These are phyloP conservation scores for Horisme vitalbata DNA, from an alignment of 2,888 invertebrate species.

Conservation along the genomic window DNA sequence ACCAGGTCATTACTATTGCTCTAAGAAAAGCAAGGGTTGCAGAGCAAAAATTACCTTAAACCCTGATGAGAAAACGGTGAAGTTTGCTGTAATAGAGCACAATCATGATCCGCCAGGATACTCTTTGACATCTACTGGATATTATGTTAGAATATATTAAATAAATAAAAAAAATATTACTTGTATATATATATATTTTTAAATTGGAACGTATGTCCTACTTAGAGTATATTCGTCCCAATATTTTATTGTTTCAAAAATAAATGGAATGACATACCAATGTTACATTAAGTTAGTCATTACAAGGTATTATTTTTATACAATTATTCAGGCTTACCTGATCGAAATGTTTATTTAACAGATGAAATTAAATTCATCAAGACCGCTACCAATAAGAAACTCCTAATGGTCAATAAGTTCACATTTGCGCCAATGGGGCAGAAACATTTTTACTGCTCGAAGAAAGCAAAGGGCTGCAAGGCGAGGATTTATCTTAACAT, in stretches of 20 bases:
- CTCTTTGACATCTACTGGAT: background rate
- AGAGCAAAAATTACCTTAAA: constrained; percentile 36
- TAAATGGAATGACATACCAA: too few relatives aligned
- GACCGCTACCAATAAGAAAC: background rate
- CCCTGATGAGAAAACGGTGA: background rate
- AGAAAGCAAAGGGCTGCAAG: constrained; percentile 24
- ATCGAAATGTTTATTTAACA: too few relatives aligned
- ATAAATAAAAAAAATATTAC: too few relatives aligned
- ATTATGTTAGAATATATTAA: constrained; percentile 31
- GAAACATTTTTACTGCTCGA: constrained; percentile 24
- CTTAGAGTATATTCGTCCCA: too few relatives aligned
- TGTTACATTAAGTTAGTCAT: too few relatives aligned
- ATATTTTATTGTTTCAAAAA: too few relatives aligned
- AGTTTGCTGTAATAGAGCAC: background rate
- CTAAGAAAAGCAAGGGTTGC: constrained; percentile 36
- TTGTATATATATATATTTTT: too few relatives aligned
- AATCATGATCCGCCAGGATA: background rate
- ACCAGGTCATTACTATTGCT: constrained; percentile 41
- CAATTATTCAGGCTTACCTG: too few relatives aligned
- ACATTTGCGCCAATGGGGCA: constrained; percentile 20
- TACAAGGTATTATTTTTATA: too few relatives aligned
- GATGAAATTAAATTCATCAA: constrained; percentile 12
- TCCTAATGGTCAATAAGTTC: constrained; percentile 16
- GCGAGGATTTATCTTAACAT: constrained; percentile 20
- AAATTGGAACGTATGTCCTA: too few relatives aligned